These are phyloP conservation scores for Drosophila flavopinicola DNA, from an alignment of 2,888 invertebrate species.

Conservation along the genomic window DNA sequence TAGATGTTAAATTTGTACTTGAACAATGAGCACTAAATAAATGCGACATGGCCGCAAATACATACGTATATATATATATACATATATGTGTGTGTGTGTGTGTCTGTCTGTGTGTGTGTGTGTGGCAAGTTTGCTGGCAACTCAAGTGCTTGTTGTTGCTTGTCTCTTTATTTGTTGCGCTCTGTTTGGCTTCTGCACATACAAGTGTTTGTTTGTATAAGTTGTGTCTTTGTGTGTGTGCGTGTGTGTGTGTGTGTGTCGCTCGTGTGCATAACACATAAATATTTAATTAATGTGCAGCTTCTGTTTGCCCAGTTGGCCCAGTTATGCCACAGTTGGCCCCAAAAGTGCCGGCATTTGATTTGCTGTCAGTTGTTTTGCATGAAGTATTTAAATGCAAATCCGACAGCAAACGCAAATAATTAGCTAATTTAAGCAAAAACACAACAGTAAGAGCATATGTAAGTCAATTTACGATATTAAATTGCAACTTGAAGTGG, in stretches of 20 bases:
- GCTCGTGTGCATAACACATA: slow-evolving; percentile 48
- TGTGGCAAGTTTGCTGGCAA: slow-evolving; percentile 37
- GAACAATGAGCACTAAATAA: slow-evolving; percentile 54
- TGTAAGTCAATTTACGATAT: slow-evolving; percentile 8
- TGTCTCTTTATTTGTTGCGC: slow-evolving; percentile 76
- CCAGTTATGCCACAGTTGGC: slow-evolving; percentile 8
- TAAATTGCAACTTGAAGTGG: not conserved
- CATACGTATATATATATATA: slow-evolving; percentile 5
- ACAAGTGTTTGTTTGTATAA: slow-evolving; percentile 43
- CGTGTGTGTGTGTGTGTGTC: slow-evolving; percentile 18
- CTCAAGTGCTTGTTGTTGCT: slow-evolving; percentile 31
- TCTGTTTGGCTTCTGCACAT: slow-evolving; percentile 67
- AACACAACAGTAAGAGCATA: not conserved
- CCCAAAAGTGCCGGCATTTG: slow-evolving; percentile 51
- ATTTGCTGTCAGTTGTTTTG: slow-evolving; percentile 37
- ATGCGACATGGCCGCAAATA: slow-evolving; percentile 18
- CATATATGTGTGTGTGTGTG: slow-evolving; percentile 9
- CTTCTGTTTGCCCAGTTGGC: slow-evolving; percentile 53
- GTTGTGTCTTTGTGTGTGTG: slow-evolving; percentile 3
- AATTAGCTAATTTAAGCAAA: slow-evolving; percentile 52
- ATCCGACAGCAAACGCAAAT: slow-evolving; percentile 30
- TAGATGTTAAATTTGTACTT: slow-evolving; percentile 70
- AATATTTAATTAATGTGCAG: slow-evolving; percentile 76
- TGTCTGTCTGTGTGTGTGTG: slow-evolving; percentile 15
- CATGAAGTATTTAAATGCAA: slow-evolving; percentile 56